Conservation (phyloP, 2,797 vertebrate genomes). For the Tympanoctomys barrerae region DNA sequence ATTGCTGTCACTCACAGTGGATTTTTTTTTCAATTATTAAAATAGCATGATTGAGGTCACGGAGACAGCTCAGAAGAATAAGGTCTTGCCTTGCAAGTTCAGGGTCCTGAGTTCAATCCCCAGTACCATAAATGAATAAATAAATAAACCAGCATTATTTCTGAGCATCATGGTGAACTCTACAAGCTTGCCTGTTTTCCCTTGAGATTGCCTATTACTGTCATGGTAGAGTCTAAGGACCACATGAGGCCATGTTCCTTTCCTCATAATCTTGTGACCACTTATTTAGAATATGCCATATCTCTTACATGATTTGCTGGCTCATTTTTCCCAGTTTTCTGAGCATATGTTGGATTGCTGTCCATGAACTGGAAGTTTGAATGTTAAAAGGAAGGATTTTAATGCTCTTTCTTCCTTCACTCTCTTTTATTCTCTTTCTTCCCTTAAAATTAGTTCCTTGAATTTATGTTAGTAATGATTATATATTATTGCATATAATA, state of each 20-base stretch:
- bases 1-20: neutral
- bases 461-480: slow-evolving; percentile 45
- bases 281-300: neutral
- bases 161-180: neutral
- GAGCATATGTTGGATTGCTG: neutral
- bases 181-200: neutral
- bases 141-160: neutral
- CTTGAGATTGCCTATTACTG: neutral
- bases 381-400: neutral
- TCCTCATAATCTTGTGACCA: neutral
- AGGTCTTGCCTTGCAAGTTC: too few species aligned
- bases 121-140: too few species aligned
- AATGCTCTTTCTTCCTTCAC: neutral
- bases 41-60: neutral
- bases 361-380: neutral
- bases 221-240: neutral
- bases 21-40: slow-evolving; percentile 44
- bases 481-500: neutral
- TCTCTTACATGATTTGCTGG: neutral
- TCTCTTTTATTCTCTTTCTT: neutral
- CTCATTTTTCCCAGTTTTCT: neutral
- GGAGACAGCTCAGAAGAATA: too few species aligned
- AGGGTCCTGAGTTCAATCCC: too few species aligned
- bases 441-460: slow-evolving; percentile 32
- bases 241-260: neutral